Conservation (phyloP, 2,888 invertebrate species). For the Escarpia spicata region DNA sequence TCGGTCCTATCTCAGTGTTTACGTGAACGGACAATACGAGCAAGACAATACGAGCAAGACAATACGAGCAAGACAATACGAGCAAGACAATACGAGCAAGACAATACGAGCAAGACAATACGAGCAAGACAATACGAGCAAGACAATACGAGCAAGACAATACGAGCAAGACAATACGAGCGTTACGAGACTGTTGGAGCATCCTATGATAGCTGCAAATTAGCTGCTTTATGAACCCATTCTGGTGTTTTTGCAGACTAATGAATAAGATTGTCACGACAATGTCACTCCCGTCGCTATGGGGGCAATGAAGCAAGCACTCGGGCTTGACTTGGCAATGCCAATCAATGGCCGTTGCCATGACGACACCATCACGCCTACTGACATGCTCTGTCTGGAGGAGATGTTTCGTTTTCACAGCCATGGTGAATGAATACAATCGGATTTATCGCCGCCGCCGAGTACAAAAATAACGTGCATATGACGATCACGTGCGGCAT, state of each 20-base stretch:
- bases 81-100: no score
- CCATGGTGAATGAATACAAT: background rate
- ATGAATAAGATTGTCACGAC: conserved; percentile 12
- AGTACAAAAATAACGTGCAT: background rate
- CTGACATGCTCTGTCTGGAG: background rate
- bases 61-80: no score
- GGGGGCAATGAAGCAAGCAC: background rate
- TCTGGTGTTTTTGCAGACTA: background rate
- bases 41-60: no score
- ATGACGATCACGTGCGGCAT: background rate
- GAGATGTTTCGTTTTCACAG: background rate
- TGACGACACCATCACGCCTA: background rate
- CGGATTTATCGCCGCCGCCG: background rate
- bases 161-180: background rate
- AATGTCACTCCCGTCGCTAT: background rate
- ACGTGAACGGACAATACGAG: no score
- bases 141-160: no score
- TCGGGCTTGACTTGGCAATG: background rate
- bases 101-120: no score
- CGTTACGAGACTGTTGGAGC: background rate
- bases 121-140: no score
- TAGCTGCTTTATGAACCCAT: background rate
- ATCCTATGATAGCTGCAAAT: background rate
- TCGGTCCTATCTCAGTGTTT: no score
- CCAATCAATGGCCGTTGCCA: conserved; percentile 9